Evolutionary conservation across 2,888 invertebrate species (phyloP).

Genomic region (Yponomeuta cagnagella): DNA sequence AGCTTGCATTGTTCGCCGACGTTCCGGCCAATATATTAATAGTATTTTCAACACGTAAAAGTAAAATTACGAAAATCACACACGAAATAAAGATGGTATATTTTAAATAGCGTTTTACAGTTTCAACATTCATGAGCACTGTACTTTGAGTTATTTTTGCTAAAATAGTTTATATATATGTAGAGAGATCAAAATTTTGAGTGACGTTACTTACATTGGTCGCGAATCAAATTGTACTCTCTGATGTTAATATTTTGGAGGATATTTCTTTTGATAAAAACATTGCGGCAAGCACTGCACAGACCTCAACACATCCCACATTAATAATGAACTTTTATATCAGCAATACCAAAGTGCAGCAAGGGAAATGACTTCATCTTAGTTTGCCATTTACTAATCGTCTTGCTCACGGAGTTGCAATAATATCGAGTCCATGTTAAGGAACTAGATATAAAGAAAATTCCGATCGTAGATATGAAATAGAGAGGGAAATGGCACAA

Average conservation of each 20-base stretch:
- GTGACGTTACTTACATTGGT: not conserved
- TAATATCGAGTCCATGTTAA: too few species aligned
- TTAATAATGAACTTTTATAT: slow-evolving; percentile 23
- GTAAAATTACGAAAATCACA: slow-evolving; percentile 30
- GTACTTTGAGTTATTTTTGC: slow-evolving; percentile 52
- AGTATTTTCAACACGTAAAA: slow-evolving; percentile 38
- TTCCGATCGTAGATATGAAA: not conserved
- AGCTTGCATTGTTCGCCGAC: slow-evolving; percentile 52
- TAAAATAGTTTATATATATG: slow-evolving; percentile 49
- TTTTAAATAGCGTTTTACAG: slow-evolving; percentile 59
- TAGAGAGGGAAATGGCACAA: not conserved
- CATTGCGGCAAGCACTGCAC: slow-evolving; percentile 2
- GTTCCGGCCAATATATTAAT: slow-evolving; percentile 61
- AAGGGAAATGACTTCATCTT: slow-evolving; percentile 39
- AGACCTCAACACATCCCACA: not conserved
- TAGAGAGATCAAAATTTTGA: slow-evolving; percentile 28
- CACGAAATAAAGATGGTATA: slow-evolving; percentile 37
- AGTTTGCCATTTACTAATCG: not conserved
- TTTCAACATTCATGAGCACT: slow-evolving; percentile 49
- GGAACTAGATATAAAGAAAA: not conserved
- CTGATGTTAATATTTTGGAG: slow-evolving; percentile 6
- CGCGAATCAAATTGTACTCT: slow-evolving; percentile 28
- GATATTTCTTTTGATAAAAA: slow-evolving; percentile 6
- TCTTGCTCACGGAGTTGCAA: too few species aligned
- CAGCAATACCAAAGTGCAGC: slow-evolving; percentile 21